phyloP scores from a whole-genome alignment of 2,888 invertebrate species.

The Agriopis aurantiaria region DNA sequence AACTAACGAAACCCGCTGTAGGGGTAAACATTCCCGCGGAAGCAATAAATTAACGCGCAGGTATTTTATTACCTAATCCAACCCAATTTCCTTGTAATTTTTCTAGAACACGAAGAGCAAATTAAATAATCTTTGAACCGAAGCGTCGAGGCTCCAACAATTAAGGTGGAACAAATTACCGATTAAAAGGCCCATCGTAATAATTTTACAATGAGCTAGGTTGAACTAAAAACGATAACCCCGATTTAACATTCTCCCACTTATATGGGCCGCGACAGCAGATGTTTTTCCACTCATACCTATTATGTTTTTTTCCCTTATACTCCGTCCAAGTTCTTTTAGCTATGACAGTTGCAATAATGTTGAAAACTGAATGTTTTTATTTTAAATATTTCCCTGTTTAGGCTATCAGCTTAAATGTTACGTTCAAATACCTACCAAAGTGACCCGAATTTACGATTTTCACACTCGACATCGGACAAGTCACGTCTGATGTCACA shows the following conservation, averaged over 20 bases:
- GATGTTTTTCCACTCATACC: no score
- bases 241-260: background rate
- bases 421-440: no score
- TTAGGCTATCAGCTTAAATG: no score
- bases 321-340: no score
- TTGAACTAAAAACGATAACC: constrained; percentile 28
- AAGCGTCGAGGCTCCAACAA: constrained; percentile 44
- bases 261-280: background rate
- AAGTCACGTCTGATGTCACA: no score
- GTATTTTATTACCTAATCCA: constrained; percentile 32
- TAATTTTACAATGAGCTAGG: constrained; percentile 41
- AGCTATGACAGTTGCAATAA: no score
- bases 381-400: no score
- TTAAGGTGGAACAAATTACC: constrained; percentile 54
- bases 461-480: no score
- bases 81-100: constrained; percentile 38
- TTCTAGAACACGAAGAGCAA: constrained; percentile 36
- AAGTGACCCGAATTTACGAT: no score
- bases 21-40: constrained; percentile 20
- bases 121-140: constrained; percentile 50
- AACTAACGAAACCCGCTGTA: background rate
- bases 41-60: constrained; percentile 19
- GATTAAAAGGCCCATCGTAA: constrained; percentile 45
- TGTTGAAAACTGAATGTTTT: no score
- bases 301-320: no score